phyloP scores from a whole-genome alignment of 2,797 vertebrate species.

The Darevskia nairensis region DNA sequence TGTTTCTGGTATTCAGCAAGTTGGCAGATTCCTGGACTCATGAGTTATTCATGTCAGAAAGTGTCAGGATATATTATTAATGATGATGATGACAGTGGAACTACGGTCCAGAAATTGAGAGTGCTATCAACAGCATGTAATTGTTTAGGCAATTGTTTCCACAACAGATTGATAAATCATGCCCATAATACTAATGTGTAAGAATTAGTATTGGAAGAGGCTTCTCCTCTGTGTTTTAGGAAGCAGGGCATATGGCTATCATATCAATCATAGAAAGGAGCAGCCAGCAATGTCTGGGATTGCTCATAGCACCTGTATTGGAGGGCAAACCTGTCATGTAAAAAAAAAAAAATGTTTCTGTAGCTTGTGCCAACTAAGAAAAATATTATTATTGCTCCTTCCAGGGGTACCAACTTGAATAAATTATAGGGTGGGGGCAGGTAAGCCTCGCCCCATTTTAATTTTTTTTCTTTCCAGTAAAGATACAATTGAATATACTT shows the following conservation, averaged over 20 bases:
- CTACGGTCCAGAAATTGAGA: background rate
- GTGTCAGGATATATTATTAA: background rate
- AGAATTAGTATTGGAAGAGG: background rate
- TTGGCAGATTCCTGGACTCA: background rate
- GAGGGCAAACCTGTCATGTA: background rate
- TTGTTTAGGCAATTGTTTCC: background rate
- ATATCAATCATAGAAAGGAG: background rate
- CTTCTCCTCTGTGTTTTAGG: background rate
- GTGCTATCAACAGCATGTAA: background rate
- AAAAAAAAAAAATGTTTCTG: background rate
- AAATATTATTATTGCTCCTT: too few relatives aligned
- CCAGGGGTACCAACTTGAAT: too few relatives aligned
- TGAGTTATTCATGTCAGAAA: background rate
- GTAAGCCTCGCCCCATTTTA: too few relatives aligned
- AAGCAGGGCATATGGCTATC: background rate
- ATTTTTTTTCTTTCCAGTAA: background rate
- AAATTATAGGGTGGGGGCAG: too few relatives aligned
- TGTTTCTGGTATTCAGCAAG: background rate
- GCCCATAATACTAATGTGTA: background rate
- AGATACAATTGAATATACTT: background rate
- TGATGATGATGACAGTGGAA: background rate
- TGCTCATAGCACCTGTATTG: background rate
- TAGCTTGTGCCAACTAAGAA: background rate
- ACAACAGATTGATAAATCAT: background rate
- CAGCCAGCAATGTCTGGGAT: background rate